Percentiles rank a stretch among this genome's conserved stretches.
Evolutionary conservation across 1,140 invertebrate species (phyloP).

Genomic region (Saccostrea cuccullata): DNA sequence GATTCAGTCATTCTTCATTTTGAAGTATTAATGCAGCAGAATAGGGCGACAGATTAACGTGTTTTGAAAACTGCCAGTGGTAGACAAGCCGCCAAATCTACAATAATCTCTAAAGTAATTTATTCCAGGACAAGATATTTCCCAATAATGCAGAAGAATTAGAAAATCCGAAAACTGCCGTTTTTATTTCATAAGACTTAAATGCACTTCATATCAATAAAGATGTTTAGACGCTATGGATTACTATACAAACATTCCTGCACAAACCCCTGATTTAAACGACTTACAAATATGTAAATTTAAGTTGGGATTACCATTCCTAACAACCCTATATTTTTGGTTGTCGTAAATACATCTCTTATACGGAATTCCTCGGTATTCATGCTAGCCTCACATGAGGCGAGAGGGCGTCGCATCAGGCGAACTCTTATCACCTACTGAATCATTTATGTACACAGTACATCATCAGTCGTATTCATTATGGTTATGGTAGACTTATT

Average conservation of each 20-base stretch:
- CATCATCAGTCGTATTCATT: neutral
- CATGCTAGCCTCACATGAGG: slow-evolving; percentile 4
- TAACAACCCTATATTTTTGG: slow-evolving; percentile 28
- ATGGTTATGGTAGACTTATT: neutral
- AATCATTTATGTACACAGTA: slow-evolving; percentile 27
- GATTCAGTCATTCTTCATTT: slow-evolving; percentile 4
- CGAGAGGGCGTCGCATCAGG: neutral
- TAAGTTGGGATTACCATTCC: slow-evolving; percentile 30
- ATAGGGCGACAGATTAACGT: slow-evolving; percentile 15
- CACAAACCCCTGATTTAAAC: slow-evolving; percentile 22
- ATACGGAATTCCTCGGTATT: slow-evolving; percentile 24
- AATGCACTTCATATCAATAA: slow-evolving; percentile 38
- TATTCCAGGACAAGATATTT: slow-evolving; percentile 33
- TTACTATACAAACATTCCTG: slow-evolving; percentile 33
- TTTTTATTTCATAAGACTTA: slow-evolving; percentile 32
- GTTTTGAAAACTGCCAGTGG: slow-evolving; percentile 15
- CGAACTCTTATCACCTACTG: slow-evolving; percentile 21
- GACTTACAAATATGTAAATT: slow-evolving; percentile 34
- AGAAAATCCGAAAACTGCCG: slow-evolving; percentile 35
- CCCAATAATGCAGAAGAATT: slow-evolving; percentile 28
- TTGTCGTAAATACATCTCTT: slow-evolving; percentile 22
- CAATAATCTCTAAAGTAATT: slow-evolving; percentile 28
- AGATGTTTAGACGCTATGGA: slow-evolving; percentile 25
- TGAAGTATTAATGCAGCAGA: slow-evolving; percentile 23
- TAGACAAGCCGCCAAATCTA: slow-evolving; percentile 17